A percentile compares a stretch with the other conserved stretches of the same genome.
These are phyloP conservation scores for Drosophila meridionalis DNA, from an alignment of 2,888 invertebrate species.

Conservation along the genomic window DNA sequence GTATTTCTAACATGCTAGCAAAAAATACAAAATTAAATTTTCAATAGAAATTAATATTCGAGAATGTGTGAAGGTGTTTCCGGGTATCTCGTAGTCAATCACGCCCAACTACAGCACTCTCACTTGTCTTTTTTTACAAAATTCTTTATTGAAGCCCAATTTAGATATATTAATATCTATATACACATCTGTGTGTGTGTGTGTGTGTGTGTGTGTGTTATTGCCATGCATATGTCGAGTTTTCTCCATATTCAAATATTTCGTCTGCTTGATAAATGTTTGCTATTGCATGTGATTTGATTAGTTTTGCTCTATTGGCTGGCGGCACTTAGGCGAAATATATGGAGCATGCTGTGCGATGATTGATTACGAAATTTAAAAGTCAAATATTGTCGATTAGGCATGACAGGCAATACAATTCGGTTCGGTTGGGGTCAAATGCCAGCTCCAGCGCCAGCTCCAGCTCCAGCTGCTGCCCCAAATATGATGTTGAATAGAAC, in stretches of 20 bases:
- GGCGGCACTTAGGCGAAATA: conserved; percentile 45
- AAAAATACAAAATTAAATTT: too few relatives aligned
- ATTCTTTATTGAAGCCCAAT: conserved; percentile 32
- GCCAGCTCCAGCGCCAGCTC: background rate
- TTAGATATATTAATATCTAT: conserved; percentile 4
- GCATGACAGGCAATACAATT: conserved; percentile 28
- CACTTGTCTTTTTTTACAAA: background rate
- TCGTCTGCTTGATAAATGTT: conserved; percentile 66
- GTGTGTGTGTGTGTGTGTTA: background rate
- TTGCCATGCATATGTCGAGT: background rate
- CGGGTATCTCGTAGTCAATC: background rate
- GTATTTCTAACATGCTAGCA: too few relatives aligned
- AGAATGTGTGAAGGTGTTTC: background rate
- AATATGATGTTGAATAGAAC: background rate
- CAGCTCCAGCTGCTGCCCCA: conserved; percentile 3
- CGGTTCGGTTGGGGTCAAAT: conserved; percentile 37
- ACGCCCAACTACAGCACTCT: too few relatives aligned
- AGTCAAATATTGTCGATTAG: conserved; percentile 74
- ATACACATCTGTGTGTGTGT: background rate
- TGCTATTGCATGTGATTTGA: conserved; percentile 70
- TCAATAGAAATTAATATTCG: too few relatives aligned
- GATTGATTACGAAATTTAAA: conserved; percentile 74
- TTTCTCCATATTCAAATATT: conserved; percentile 32
- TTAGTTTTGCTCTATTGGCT: conserved; percentile 61
- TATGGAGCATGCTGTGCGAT: conserved; percentile 40